These are phyloP conservation scores for Drosophila nr. perissopoda DNA, from an alignment of 2,888 invertebrate species.

Conservation along the genomic window DNA sequence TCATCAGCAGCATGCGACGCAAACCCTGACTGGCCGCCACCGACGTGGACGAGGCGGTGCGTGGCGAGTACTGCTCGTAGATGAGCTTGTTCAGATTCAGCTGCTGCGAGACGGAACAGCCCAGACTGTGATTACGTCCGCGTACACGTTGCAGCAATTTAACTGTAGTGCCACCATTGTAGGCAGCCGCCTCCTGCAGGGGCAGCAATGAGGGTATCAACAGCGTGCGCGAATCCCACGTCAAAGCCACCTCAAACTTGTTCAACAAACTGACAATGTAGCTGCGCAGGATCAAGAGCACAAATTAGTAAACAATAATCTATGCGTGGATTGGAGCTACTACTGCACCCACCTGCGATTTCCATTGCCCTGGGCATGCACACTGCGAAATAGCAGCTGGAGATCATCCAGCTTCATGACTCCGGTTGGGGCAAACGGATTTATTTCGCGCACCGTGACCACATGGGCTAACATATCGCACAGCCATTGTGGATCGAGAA, in stretches of 20 bases:
- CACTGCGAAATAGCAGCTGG: constrained; percentile 96
- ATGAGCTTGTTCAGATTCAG: constrained; percentile 81
- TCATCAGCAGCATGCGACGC: constrained; percentile 93
- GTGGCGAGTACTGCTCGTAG: constrained; percentile 67
- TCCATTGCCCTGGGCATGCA: constrained; percentile 90
- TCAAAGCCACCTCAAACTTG: constrained; percentile 98
- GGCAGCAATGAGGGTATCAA: constrained; percentile 97
- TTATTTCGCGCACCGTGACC: constrained; percentile 98
- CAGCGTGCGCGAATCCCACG: constrained; percentile 96
- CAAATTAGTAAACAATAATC: no score
- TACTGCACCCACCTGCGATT: constrained; percentile 84
- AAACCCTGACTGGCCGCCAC: constrained; percentile 63
- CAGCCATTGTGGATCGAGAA: constrained; percentile 99
- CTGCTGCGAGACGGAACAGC: constrained; percentile 82
- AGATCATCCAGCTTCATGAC: constrained; percentile 97
- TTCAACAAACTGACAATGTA: constrained; percentile 96
- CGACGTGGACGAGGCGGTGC: constrained; percentile 30
- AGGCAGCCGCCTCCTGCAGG: constrained; percentile 88
- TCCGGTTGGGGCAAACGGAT: constrained; percentile 96
- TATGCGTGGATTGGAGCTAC: background rate
- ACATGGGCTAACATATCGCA: constrained; percentile 99
- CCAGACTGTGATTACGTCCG: constrained; percentile 76
- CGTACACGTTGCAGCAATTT: constrained; percentile 83
- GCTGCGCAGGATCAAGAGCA: constrained; percentile 83
- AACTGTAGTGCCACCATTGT: constrained; percentile 82